Percentiles rank a stretch among this genome's conserved stretches.
phyloP scores from a whole-genome alignment of 2,113 vertebrate species.

The Chrysemys picta region DNA sequence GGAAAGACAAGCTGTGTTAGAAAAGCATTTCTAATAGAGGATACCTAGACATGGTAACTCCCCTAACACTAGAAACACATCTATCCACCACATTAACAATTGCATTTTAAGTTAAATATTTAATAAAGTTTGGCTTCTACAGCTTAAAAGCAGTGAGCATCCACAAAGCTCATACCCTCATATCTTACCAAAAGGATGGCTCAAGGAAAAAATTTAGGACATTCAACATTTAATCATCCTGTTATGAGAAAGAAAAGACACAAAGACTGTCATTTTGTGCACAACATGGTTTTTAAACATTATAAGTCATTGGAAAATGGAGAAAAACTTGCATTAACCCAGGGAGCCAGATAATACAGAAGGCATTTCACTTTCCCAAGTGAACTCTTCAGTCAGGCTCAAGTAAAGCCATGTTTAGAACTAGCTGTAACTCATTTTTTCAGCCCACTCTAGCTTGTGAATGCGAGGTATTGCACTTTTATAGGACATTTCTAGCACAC shows the following conservation, averaged over 20 bases:
- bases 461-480: background rate
- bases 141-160: too few species aligned
- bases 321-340: background rate
- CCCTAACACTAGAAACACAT: too few species aligned
- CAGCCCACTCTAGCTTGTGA: background rate
- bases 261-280: background rate
- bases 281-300: background rate
- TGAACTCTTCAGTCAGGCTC: background rate
- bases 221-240: too few species aligned
- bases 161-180: too few species aligned
- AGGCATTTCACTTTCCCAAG: background rate
- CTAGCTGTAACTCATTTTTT: background rate
- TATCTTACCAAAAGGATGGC: background rate
- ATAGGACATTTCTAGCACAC: background rate
- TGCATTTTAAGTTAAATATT: too few species aligned
- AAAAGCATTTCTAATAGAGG: background rate
- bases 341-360: rapidly evolving
- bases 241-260: background rate
- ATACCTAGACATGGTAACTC: too few species aligned
- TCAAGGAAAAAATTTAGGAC: too few species aligned
- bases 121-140: too few species aligned
- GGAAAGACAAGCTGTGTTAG: background rate
- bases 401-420: rapidly evolving
- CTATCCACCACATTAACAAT: too few species aligned
- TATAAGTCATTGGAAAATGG: background rate